A percentile compares a stretch with the other conserved stretches of the same genome.
phyloP scores from a whole-genome alignment of 2,113 vertebrate genomes.

The Platichthys flesus region DNA sequence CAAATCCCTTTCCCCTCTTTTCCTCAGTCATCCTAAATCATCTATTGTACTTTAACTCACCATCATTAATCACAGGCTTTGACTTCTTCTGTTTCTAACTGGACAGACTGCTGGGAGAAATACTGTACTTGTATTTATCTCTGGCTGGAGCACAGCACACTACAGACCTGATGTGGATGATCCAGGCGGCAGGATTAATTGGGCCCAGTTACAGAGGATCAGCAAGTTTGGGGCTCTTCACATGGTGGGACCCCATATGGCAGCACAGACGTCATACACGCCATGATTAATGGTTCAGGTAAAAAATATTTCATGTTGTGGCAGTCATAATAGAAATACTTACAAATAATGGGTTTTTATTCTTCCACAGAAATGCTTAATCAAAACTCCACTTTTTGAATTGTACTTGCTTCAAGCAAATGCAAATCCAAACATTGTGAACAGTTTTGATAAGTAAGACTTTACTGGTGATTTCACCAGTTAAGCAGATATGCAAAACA shows the following conservation, averaged over 20 bases:
- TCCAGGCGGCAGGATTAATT: constrained; percentile 96
- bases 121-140: constrained; percentile 87
- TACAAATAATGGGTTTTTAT: constrained; percentile 39
- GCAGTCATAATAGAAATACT: constrained; percentile 60
- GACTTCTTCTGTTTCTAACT: constrained; percentile 88
- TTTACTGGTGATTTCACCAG: constrained; percentile 56
- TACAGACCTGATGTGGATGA: constrained; percentile 88
- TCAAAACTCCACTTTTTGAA: constrained; percentile 28
- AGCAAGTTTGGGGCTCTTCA: constrained; percentile 94
- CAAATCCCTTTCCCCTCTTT: constrained; percentile 61
- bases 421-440: constrained; percentile 51
- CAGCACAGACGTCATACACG: constrained; percentile 92
- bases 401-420: constrained; percentile 35
- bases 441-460: constrained; percentile 38
- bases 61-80: constrained; percentile 94
- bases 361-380: constrained; percentile 15
- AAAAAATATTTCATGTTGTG: constrained; percentile 59
- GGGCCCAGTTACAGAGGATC: constrained; percentile 95
- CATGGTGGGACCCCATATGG: constrained; percentile 98
- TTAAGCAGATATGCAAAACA: constrained; percentile 78
- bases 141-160: constrained; percentile 73
- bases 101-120: constrained; percentile 93
- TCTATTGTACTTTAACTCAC: constrained; percentile 86
- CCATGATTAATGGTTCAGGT: constrained; percentile 95
- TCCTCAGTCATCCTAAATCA: constrained; percentile 86